Base-by-base conservation (phyloP, 2,113 vertebrate genomes). In the Chrysemys picta region DNA sequence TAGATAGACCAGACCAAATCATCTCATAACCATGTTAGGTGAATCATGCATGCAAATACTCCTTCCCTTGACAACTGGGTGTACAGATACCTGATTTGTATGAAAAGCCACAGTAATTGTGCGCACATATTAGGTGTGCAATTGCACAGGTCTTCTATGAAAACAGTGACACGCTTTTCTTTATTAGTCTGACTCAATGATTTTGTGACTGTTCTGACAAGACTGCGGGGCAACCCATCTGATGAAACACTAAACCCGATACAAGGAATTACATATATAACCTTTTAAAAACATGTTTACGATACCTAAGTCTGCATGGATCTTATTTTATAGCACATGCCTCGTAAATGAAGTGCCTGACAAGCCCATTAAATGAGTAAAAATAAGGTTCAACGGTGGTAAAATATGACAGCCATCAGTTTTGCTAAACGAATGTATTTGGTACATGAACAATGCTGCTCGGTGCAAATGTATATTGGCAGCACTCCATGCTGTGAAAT, bases 201-300 rank as follows among this genome's bases (percentile, higher is more conserved):
- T 90, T 49, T 84, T 87, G 13, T 65, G 87, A 79, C 0, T 0
- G 8, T 78, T 17, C 13, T 89, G 92, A 81, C 82, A 8, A 65
- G 88, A 54, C 85, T 82, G 79, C 81, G 85, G 95, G 89, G 85
- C 57, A 92, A 94, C 47, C 8, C 5, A 1, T 91, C 76, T 95
- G 97, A 96, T 92, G 80, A 95, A 92, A 75, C 83, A 50, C 57
- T 91, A 75, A 94, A 88, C 72, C 86, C 84, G 81, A 91, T 88
- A 94, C 90, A 94, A 35, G 24, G 62, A 88, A 95, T 57, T 24
- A 85, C 80, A 95, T 93, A 92, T 75, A 22, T 65, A 95, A 81
- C 75, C 65, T 93, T 65, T 93, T 96, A 91, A 95, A 75, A 96
- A 91, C 92, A 93, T 35, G 87, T 92, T 96, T 93, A 82, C 16